These are phyloP conservation scores for Tonatia bakeri DNA, from an alignment of 2,113 vertebrate genomes.

Conservation along the genomic window DNA sequence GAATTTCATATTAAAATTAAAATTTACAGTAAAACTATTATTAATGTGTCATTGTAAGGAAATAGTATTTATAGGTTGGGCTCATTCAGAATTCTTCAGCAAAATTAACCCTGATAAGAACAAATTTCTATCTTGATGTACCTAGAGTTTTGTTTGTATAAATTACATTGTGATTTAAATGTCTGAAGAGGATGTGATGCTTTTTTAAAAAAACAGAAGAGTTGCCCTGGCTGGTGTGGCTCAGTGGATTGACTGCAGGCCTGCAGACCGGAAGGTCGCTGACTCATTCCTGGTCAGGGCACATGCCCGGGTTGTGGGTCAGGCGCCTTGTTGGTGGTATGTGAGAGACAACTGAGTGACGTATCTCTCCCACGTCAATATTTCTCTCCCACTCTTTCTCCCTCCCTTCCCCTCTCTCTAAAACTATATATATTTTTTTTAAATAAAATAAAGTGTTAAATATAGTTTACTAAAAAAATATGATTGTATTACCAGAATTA, in stretches of 20 bases:
- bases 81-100: neutral
- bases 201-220: neutral
- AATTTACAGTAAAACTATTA: neutral
- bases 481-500: neutral
- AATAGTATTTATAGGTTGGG: neutral
- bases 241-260: too few relatives aligned
- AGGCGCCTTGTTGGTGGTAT: fast-evolving
- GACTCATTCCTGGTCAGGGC: too few relatives aligned
- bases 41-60: neutral
- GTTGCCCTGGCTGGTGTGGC: neutral
- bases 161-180: neutral
- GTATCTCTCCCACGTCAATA: too few relatives aligned
- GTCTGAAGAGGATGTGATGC: neutral
- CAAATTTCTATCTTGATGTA: neutral
- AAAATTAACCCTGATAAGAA: neutral
- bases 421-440: too few relatives aligned
- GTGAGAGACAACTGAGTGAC: too few relatives aligned
- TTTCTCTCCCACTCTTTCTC: too few relatives aligned
- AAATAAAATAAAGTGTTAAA: neutral
- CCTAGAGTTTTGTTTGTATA: neutral
- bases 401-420: too few relatives aligned
- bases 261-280: too few relatives aligned
- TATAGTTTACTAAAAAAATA: neutral
- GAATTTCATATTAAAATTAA: neutral
- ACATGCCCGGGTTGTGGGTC: too few relatives aligned